Evolutionary conservation across 2,113 vertebrate species (phyloP).

Genomic region (Pristiophorus japonicus): DNA sequence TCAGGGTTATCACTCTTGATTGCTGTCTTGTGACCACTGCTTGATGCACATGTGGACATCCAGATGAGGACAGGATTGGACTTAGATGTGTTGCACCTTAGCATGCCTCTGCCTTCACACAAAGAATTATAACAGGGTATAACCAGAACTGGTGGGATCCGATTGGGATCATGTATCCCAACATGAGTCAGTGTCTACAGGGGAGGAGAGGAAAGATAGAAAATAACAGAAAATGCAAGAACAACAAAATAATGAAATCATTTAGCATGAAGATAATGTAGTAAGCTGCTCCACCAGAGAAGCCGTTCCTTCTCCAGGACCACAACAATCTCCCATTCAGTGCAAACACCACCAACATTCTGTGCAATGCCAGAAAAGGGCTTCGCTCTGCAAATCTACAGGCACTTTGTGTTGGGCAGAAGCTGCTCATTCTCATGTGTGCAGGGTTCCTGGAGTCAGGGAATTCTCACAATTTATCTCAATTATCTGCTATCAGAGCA

Average conservation of each 20-base stretch:
- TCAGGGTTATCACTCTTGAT: not conserved
- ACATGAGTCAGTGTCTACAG: not conserved
- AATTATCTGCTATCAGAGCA: not conserved
- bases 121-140: not conserved
- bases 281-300: not conserved
- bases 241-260: not conserved
- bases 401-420: not conserved
- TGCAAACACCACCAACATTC: not conserved
- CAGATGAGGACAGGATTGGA: not conserved
- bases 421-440: not conserved
- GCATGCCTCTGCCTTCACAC: not conserved
- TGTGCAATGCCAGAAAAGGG: not conserved
- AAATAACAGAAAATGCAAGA: not conserved
- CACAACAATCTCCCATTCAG: not conserved
- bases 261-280: not conserved
- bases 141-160: not conserved
- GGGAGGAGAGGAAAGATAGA: not conserved
- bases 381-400: not conserved
- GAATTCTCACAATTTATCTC: not conserved
- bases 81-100: not conserved
- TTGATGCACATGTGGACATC: not conserved
- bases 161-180: too few species aligned
- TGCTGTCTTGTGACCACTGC: not conserved
- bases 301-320: not conserved
- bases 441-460: not conserved